Base-by-base conservation (phyloP, 2,888 invertebrate species). In the Morpho achilles region DNA sequence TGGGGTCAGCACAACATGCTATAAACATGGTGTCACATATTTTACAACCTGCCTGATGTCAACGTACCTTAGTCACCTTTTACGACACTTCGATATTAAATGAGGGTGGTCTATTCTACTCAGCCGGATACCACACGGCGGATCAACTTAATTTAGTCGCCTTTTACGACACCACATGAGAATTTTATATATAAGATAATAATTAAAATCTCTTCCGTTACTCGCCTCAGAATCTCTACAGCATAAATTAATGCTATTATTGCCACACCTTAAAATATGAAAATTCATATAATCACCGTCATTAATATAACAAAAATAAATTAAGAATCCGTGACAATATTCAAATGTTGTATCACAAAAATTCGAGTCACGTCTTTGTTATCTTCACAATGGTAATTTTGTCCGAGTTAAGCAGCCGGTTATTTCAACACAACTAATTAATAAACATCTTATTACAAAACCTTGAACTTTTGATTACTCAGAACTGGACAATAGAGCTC, bases 401-500 rank as follows among this genome's bases (percentile, higher is more conserved):
- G 72, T 74, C 68, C 71, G 73, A 77, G 81, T 82, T 80, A 80
- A 79, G 68, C 67, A 67, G 72, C 73, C 75, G 75, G 79, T 80
- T 82, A 78, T 80, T 81, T 79, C 79, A 72, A 80, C 73, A 77
- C 72, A 75, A 69, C 80, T 89, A 89, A 89, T 89, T 89, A 89
- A 87, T 89, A 86, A 77, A 77, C 87, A 87, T 84, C 84, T 81
- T 75, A 77, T 79, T 81, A 77, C 62, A 70, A 70, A 77, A 66
- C 87, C 89, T 89, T 89, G 89, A 88, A 86, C 89, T 89, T 89
- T 86, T 81, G 80, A 81, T 81, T 81, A 79, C 78, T 64, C 58
- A 72, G 79, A 79, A 80, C 72, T 78, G 85, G 86, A 89, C 90
- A 89, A 89, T 87, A 71, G 83, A 69, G 73, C 80, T 84, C 75